Conservation (phyloP, 2,888 invertebrate species). For the Beris morrisii region DNA sequence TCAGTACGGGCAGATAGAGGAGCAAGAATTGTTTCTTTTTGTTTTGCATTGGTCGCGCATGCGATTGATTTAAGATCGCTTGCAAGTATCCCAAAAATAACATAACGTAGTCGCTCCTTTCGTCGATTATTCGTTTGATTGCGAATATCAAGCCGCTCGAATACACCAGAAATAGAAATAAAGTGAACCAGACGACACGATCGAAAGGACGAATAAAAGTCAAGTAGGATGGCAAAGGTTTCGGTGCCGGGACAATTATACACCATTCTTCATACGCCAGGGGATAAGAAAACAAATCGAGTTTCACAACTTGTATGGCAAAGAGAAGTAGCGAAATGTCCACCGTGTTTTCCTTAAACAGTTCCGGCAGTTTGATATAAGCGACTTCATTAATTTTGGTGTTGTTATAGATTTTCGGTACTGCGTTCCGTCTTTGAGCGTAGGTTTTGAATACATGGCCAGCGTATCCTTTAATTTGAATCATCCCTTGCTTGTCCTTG, state of each 20-base stretch:
- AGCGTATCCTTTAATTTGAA: background rate
- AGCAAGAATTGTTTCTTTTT: background rate
- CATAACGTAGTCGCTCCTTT: background rate
- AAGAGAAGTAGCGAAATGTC: constrained; percentile 9
- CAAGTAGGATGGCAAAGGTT: background rate
- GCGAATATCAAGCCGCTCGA: background rate
- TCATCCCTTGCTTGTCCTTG: background rate
- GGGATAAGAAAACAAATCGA: too few relatives aligned
- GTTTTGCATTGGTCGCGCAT: background rate
- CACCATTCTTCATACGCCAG: constrained; percentile 16
- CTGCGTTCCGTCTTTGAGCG: constrained; percentile 4
- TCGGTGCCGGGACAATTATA: constrained; percentile 18
- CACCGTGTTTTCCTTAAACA: background rate
- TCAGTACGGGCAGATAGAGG: constrained; percentile 1
- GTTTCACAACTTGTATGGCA: too few relatives aligned
- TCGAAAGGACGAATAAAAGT: constrained; percentile 15
- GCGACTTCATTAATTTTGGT: background rate
- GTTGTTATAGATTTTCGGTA: background rate
- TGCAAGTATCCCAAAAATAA: background rate
- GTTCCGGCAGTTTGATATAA: background rate
- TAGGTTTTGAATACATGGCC: constrained; percentile 9
- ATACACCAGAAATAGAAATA: background rate
- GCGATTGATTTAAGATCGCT: background rate
- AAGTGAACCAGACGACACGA: background rate
- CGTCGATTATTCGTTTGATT: background rate